phyloP scores from a whole-genome alignment of 1,140 invertebrate genomes.

The Euura lappo region DNA sequence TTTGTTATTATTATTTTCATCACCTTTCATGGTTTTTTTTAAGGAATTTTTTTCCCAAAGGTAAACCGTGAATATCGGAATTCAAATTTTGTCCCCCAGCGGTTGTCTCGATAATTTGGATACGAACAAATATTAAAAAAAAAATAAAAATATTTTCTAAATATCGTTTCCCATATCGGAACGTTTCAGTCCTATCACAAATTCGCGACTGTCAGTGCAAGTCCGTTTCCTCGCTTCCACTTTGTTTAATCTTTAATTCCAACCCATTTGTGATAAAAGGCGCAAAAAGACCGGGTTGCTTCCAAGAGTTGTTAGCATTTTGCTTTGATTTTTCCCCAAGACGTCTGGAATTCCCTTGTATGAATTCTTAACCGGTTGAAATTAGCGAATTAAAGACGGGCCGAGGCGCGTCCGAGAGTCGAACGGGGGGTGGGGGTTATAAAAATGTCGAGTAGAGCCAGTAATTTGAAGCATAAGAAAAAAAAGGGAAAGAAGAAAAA shows the following conservation, averaged over 20 bases:
- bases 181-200: too few species aligned
- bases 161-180: too few species aligned
- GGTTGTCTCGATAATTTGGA: too few species aligned
- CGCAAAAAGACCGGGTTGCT: constrained; percentile 36
- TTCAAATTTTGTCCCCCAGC: too few species aligned
- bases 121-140: too few species aligned
- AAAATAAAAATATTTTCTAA: too few species aligned
- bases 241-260: constrained; percentile 59
- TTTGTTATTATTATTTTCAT: constrained; percentile 20
- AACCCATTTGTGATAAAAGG: constrained; percentile 54
- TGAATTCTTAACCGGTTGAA: constrained; percentile 60
- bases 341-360: constrained; percentile 51
- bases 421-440: constrained; percentile 14
- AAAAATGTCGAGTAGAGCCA: constrained; percentile 2
- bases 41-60: neutral
- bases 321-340: constrained; percentile 60
- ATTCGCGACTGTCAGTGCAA: neutral
- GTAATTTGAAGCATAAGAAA: neutral
- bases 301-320: constrained; percentile 45
- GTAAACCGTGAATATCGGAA: too few species aligned
- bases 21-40: constrained; percentile 20
- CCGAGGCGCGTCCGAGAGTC: neutral
- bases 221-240: neutral
- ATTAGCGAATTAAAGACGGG: constrained; percentile 58
- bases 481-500: constrained; percentile 18